A percentile compares a stretch with the other conserved stretches of the same genome.
Evolutionary conservation across 2,888 invertebrate species (phyloP).

Genomic region (Cerastis leucographa): DNA sequence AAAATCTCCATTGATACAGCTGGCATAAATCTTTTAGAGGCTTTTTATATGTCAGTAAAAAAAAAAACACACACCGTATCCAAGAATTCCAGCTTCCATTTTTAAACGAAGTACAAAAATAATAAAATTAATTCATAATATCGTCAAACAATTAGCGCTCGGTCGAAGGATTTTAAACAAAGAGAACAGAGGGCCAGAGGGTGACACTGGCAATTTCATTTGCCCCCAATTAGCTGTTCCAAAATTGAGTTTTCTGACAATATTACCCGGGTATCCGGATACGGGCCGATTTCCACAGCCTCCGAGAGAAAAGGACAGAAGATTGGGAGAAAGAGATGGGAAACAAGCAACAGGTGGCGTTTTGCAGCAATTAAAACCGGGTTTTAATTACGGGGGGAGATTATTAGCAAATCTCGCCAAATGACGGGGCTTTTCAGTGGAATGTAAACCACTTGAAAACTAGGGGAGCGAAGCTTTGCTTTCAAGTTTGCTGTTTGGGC

Average conservation of each 20-base stretch:
- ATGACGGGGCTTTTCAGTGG: slow-evolving; percentile 84
- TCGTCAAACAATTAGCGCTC: slow-evolving; percentile 83
- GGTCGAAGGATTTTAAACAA: slow-evolving; percentile 76
- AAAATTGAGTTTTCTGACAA: slow-evolving; percentile 89
- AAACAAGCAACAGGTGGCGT: slow-evolving; percentile 88
- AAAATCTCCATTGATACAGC: too few relatives aligned
- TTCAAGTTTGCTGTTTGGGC: slow-evolving; percentile 62
- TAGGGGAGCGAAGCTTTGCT: slow-evolving; percentile 74
- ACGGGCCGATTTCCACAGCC: slow-evolving; percentile 86
- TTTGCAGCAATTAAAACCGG: slow-evolving; percentile 89
- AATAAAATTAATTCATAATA: slow-evolving; percentile 84
- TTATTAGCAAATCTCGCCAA: slow-evolving; percentile 87
- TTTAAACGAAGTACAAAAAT: slow-evolving; percentile 66
- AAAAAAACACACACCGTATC: background rate
- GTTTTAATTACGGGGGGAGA: slow-evolving; percentile 90
- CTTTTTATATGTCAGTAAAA: too few relatives aligned
- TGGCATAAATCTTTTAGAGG: too few relatives aligned
- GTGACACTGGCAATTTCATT: slow-evolving; percentile 87
- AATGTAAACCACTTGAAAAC: slow-evolving; percentile 83
- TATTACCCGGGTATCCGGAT: slow-evolving; percentile 87
- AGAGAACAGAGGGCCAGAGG: slow-evolving; percentile 82
- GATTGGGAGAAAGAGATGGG: slow-evolving; percentile 67
- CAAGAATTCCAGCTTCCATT: background rate
- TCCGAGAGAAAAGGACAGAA: slow-evolving; percentile 76
- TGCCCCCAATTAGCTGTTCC: slow-evolving; percentile 86